Conservation (phyloP, 2,797 vertebrate genomes). For the Rhyacichthys aspro region DNA sequence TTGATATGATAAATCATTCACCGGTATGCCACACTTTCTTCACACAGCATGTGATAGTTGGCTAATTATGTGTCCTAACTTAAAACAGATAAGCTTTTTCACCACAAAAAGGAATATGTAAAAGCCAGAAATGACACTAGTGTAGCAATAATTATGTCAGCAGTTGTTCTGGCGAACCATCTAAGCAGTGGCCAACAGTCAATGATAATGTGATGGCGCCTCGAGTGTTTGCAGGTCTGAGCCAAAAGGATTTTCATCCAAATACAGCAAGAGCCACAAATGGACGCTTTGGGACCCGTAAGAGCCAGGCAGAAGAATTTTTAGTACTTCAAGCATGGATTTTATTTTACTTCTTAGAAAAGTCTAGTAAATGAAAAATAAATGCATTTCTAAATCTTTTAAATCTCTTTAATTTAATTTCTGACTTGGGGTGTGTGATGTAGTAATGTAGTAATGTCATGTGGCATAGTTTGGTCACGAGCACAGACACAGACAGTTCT, state of each 20-base stretch:
- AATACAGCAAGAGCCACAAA: constrained; percentile 5
- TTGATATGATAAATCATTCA: too few species aligned
- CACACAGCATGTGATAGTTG: too few species aligned
- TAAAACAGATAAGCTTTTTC: too few species aligned
- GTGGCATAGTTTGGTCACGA: neutral
- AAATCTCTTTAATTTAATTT: too few species aligned
- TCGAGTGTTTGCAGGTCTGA: neutral
- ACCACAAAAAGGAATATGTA: too few species aligned
- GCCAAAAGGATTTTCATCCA: constrained; percentile 16
- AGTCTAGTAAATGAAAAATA: too few species aligned
- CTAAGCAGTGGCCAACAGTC: neutral
- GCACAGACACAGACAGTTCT: constrained; percentile 33
- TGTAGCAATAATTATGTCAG: constrained; percentile 15
- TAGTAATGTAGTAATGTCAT: neutral
- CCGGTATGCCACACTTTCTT: too few species aligned
- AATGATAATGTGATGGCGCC: constrained; percentile 4
- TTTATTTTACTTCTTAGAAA: too few species aligned
- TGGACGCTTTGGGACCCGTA: constrained; percentile 2
- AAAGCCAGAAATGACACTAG: neutral
- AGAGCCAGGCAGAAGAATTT: neutral
- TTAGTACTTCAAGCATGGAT: too few species aligned
- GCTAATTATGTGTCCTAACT: too few species aligned
- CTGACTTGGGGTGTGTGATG: too few species aligned
- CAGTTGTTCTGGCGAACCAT: constrained; percentile 4
- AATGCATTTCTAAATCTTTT: too few species aligned